Evolutionary conservation across 2,797 vertebrate genomes (phyloP).

Genomic region (Okamejei kenojei): DNA sequence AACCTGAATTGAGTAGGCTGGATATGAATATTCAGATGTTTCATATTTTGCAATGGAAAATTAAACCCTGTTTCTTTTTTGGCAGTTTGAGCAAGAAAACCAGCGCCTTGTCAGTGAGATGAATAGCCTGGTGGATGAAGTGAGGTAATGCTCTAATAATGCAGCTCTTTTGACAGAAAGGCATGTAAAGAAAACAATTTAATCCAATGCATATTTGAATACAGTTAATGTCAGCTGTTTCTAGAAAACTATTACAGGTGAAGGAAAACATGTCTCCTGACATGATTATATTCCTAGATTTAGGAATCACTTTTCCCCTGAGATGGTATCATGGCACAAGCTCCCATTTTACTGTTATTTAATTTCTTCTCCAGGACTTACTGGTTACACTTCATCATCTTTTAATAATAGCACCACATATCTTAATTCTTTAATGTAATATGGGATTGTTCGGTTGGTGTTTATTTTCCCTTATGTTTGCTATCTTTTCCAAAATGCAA

Average conservation of each 20-base stretch:
- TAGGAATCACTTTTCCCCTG: neutral
- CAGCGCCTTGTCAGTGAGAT: constrained; percentile 89
- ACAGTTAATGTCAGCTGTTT: neutral
- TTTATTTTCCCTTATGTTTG: neutral
- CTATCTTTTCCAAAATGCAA: neutral
- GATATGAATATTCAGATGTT: neutral
- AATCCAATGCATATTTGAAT: neutral
- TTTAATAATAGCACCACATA: neutral
- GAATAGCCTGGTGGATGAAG: constrained; percentile 92
- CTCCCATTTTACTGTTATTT: neutral
- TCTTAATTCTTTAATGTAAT: neutral
- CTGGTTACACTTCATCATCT: neutral
- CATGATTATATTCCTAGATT: neutral
- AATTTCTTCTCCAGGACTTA: neutral
- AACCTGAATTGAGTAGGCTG: neutral
- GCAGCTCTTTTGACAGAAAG: neutral
- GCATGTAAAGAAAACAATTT: constrained; percentile 16
- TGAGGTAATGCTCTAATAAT: constrained; percentile 64
- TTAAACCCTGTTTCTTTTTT: constrained; percentile 36
- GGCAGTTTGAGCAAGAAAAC: constrained; percentile 94
- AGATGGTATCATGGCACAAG: neutral
- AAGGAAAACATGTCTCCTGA: neutral
- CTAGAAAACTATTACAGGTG: neutral
- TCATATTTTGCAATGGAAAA: constrained; percentile 11
- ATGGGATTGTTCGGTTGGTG: neutral